Evolutionary conservation across 1,140 invertebrate species (phyloP), one percentile per base, ranked within the genome.

Genomic region (Heterodera carotae): DNA sequence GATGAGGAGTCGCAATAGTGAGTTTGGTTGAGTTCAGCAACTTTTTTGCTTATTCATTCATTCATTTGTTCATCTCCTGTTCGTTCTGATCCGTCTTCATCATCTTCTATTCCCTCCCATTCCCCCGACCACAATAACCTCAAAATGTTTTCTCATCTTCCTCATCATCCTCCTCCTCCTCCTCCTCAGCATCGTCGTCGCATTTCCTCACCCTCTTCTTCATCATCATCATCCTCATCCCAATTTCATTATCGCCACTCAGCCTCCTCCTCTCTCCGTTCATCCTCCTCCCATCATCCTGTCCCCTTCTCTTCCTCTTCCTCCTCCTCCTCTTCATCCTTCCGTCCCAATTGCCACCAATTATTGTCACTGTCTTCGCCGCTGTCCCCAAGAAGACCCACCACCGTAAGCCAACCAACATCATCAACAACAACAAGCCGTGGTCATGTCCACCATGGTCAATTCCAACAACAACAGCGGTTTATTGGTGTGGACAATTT

Each of bases 1-100:
- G 79, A 81, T 31, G 80, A 80, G 62, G 79, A 80, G 66, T 76
- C 79, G 78, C 78, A 81, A 69, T 77, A 68, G 79, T 80, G 68
- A 80, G 79, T 80, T 67, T 18, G 18, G 31, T 76, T 59, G n/a
- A 15, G 5, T 10, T 69, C 48, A 10, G 39, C n/a, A 3, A n/a
- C 4, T 69, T 69, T 33, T 2, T 53, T 66, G 10, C 25, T 22
- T 36, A 22, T 67, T 73, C 39, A 8, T 12, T 43, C 39, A 8
- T 43, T 43, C 39, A 6, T 43, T 43, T 43, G 39, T 34, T 70
- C 18, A 3, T 25, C 60, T 36, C 10, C 67, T 10, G 25, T 29
- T 33, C 29, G n/a, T 76, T 64, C 43, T 75, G 6, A 69, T 77
- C 29, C 39, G 59, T 25, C 60, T 39, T 76, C 27, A 15, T 56